Base-by-base conservation (phyloP, 2,113 vertebrate species). In the Paramisgurnus dabryanus region DNA sequence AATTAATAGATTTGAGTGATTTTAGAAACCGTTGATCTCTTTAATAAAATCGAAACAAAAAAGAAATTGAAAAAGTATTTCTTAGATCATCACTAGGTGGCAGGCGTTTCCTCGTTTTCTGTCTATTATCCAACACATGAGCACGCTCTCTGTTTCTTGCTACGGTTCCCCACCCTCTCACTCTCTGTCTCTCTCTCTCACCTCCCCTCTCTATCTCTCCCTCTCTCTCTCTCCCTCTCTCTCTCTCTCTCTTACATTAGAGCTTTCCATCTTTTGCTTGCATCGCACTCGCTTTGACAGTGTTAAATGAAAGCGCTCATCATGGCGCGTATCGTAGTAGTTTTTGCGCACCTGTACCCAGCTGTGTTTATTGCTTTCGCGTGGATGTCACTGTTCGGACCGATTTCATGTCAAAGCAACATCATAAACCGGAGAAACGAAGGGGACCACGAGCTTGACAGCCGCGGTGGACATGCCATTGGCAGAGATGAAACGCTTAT, bases 251-350 rank as follows among this genome's bases (percentile, higher is more conserved):
- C 81, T 50, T 80, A 70, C 91, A 91, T 89, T 87, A 87, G 87
- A 87, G 84, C 88, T 87, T 90, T 88, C 91, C 90, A 86, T 93
- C 91, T 90, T 86, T 78, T 85, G 80, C 80, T 82, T 84, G 87
- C 88, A 89, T 89, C 91, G 87, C 88, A 88, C 89, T 87, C 87
- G 89, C 91, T 84, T 89, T 89, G 89, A 90, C 89, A 87, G 85
- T 90, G 80, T 84, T 85, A 85, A 87, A 82, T 83, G 85, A 87
- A 79, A 87, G 88, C 89, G 91, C 90, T 87, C 63, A 85, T 89
- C 89, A 92, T 93, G 92, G 93, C 91, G 92, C 90, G 66, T 87
- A 90, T 86, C 87, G 93, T 91, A 87, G 82, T 90, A 80, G 39
- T 86, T 82, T 88, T 82, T 34, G 83, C 81, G 60, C 87, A 89